phyloP scores from a whole-genome alignment of 2,797 vertebrate genomes.

The Tenualosa ilisha region DNA sequence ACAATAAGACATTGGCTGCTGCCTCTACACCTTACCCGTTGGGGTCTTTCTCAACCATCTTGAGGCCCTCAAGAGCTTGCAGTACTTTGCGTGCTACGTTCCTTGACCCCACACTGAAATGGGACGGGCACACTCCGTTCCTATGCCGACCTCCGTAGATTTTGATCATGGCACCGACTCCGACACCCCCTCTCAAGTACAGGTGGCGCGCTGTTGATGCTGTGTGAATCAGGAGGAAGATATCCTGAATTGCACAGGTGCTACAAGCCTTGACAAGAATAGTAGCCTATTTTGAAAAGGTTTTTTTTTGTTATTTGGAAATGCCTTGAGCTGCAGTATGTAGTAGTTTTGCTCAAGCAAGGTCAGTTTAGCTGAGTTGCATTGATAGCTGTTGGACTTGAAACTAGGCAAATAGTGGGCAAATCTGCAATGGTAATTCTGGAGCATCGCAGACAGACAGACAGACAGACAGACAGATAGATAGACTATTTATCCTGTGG shows the following conservation, averaged over 20 bases:
- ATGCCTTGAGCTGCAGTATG: no score
- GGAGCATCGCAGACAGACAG: no score
- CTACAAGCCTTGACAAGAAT: background rate
- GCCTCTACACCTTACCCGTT: slow-evolving; percentile 74
- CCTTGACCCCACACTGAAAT: slow-evolving; percentile 90
- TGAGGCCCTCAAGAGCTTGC: slow-evolving; percentile 88
- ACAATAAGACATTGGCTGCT: background rate
- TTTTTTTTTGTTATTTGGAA: no score
- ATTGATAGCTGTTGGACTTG: no score
- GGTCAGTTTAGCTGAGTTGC: no score
- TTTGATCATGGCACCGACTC: slow-evolving; percentile 93
- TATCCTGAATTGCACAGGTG: background rate
- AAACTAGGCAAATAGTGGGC: no score
- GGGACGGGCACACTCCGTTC: slow-evolving; percentile 89
- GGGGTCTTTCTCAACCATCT: slow-evolving; percentile 94
- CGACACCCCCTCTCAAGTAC: slow-evolving; percentile 88
- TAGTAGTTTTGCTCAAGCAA: no score
- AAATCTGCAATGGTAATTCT: no score
- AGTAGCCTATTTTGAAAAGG: background rate
- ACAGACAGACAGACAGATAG: no score
- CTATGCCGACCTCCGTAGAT: slow-evolving; percentile 90
- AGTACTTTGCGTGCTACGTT: slow-evolving; percentile 89
- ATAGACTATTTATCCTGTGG: no score
- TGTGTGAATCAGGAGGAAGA: slow-evolving; percentile 46
- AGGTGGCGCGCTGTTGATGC: slow-evolving; percentile 90